A percentile compares a stretch with the other conserved stretches of the same genome.
Evolutionary conservation across 2,797 vertebrate genomes (phyloP).

Genomic region (Remorina albescens): DNA sequence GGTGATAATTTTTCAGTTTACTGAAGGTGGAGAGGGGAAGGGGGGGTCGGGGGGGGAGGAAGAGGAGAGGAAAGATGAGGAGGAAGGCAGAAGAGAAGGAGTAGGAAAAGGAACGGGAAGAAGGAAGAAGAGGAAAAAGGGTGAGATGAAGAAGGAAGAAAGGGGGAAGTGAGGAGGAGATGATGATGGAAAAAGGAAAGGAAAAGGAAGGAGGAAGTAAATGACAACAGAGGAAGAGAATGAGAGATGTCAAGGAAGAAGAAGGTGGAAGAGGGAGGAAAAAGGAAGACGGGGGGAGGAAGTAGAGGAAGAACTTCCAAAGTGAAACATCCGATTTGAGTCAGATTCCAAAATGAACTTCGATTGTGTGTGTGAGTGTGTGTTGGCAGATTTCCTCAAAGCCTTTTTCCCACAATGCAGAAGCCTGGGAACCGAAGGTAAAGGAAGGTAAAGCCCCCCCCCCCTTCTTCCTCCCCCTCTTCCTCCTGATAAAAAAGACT

Average conservation of each 20-base stretch:
- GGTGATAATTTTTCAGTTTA: slow-evolving; percentile 92
- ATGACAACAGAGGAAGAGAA: no score
- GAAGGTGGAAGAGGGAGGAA: background rate
- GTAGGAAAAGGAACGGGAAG: no score
- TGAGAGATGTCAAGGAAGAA: background rate
- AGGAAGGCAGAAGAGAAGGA: no score
- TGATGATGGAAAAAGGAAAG: background rate
- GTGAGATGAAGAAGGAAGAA: background rate
- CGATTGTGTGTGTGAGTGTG: background rate
- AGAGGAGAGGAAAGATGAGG: no score
- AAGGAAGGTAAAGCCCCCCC: slow-evolving; percentile 38
- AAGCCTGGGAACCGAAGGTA: slow-evolving; percentile 76
- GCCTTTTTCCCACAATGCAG: slow-evolving; percentile 80
- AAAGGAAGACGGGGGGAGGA: background rate
- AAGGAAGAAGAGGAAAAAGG: background rate
- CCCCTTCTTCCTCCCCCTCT: background rate
- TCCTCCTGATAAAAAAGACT: slow-evolving; percentile 39
- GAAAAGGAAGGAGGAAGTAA: background rate
- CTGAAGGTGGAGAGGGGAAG: slow-evolving; percentile 80
- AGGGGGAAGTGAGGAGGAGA: no score
- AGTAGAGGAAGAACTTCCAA: no score
- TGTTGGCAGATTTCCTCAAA: slow-evolving; percentile 70
- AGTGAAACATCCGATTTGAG: background rate
- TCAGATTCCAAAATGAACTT: background rate
- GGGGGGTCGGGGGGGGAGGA: slow-evolving; percentile 18